phyloP scores from a whole-genome alignment of 1,140 invertebrate species.

The Solenopsis invicta region DNA sequence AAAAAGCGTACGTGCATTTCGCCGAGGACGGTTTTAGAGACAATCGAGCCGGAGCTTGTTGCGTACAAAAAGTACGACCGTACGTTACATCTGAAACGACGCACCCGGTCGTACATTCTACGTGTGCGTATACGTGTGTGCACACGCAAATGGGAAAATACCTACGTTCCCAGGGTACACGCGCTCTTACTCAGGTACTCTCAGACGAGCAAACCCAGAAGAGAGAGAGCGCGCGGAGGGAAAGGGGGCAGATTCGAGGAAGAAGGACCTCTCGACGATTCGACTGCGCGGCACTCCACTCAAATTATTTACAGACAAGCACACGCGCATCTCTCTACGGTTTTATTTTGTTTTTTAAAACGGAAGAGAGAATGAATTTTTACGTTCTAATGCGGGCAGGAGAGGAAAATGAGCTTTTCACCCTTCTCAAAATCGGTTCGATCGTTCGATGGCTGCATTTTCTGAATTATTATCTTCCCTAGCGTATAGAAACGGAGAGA shows the following conservation, averaged over 20 bases:
- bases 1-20: constrained; percentile 74
- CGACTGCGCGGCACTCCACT: constrained; percentile 52
- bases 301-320: constrained; percentile 64
- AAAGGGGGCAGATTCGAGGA: constrained; percentile 30
- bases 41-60: constrained; percentile 73
- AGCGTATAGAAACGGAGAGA: constrained; percentile 14
- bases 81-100: constrained; percentile 43
- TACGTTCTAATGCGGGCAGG: neutral
- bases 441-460: neutral
- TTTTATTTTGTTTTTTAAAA: constrained; percentile 23
- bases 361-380: constrained; percentile 4
- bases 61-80: constrained; percentile 57
- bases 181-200: constrained; percentile 43
- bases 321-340: neutral
- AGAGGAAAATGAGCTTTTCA: neutral
- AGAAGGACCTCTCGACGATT: constrained; percentile 60
- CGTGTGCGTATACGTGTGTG: neutral
- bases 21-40: constrained; percentile 75
- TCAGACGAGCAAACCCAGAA: constrained; percentile 31
- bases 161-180: neutral
- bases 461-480: constrained; percentile 42
- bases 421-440: neutral
- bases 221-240: constrained; percentile 60
- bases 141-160: neutral
- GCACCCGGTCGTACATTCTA: neutral